phyloP scores from a whole-genome alignment of 2,797 vertebrate species.

The Coregonus suidteri region DNA sequence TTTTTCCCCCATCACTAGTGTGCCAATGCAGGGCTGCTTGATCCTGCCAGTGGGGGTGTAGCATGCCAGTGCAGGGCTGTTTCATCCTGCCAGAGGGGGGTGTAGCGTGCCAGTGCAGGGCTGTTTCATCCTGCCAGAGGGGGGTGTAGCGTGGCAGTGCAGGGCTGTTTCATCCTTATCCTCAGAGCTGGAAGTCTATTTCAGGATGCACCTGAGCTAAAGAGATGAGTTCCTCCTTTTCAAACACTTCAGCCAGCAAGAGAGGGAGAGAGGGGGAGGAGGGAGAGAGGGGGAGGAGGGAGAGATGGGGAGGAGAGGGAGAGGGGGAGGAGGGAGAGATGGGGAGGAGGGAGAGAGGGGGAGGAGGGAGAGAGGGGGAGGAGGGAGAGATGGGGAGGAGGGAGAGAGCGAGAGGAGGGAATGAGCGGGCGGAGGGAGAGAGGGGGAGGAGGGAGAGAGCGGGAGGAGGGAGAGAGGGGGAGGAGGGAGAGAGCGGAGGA shows the following conservation, averaged over 20 bases:
- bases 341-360: background rate
- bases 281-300: no score
- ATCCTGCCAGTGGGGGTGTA: conserved; percentile 31
- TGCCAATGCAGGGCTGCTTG: no score
- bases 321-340: no score
- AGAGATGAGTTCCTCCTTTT: conserved; percentile 48
- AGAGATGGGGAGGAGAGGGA: background rate
- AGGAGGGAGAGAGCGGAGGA: no score
- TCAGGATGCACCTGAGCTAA: conserved; percentile 47
- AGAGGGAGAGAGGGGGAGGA: background rate
- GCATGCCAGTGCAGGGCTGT: no score
- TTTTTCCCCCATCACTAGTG: background rate
- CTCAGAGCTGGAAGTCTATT: conserved; percentile 52
- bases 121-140: conserved; percentile 12
- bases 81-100: conserved; percentile 31
- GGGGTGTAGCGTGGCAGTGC: conserved; percentile 43
- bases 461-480: no score
- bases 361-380: no score
- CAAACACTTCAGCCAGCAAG: conserved; percentile 24
- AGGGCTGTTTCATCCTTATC: conserved; percentile 65
- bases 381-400: no score
- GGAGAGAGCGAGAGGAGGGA: no score
- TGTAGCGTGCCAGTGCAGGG: background rate
- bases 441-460: no score
- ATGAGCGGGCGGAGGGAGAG: no score